These are phyloP conservation scores for Pocota personata DNA, from an alignment of 2,888 invertebrate genomes.

Conservation along the genomic window DNA sequence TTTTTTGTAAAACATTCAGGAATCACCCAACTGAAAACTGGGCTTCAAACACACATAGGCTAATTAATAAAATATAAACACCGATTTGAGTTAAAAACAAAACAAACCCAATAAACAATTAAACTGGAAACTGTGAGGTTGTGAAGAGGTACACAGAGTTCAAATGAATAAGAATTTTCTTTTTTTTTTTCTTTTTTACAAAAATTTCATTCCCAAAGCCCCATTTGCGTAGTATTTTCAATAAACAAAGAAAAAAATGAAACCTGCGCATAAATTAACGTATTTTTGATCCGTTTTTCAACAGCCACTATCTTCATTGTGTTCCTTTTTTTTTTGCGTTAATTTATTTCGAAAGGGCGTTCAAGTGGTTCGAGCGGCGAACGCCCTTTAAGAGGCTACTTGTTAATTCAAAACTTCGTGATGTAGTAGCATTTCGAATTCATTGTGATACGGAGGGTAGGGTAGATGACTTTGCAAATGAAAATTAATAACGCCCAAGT, in stretches of 20 bases:
- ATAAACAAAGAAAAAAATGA: not conserved
- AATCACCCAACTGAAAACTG: not conserved
- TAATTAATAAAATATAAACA: not conserved
- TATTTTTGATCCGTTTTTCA: conserved; percentile 40
- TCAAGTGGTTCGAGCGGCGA: conserved; percentile 41
- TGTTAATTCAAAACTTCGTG: conserved; percentile 58
- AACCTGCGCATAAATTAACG: conserved; percentile 41
- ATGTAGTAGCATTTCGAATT: conserved; percentile 61
- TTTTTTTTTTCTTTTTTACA: not conserved
- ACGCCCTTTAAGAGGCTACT: conserved; percentile 58
- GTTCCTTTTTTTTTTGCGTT: conserved; percentile 27
- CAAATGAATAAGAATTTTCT: not conserved
- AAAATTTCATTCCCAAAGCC: not conserved
- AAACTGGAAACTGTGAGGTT: not conserved
- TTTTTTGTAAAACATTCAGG: not conserved
- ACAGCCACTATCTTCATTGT: conserved; percentile 35
- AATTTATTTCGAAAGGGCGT: conserved; percentile 55
- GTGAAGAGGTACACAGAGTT: not conserved
- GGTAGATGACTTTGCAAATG: conserved; percentile 40
- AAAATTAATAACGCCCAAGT: conserved; percentile 63
- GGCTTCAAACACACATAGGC: not conserved
- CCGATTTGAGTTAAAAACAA: not conserved
- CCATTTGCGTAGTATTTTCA: not conserved
- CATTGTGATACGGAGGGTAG: conserved; percentile 29
- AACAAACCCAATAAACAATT: not conserved